A percentile compares a stretch with the other conserved stretches of the same genome.
Conservation (phyloP, 2,888 invertebrate species). For the Plebejus melissa region DNA sequence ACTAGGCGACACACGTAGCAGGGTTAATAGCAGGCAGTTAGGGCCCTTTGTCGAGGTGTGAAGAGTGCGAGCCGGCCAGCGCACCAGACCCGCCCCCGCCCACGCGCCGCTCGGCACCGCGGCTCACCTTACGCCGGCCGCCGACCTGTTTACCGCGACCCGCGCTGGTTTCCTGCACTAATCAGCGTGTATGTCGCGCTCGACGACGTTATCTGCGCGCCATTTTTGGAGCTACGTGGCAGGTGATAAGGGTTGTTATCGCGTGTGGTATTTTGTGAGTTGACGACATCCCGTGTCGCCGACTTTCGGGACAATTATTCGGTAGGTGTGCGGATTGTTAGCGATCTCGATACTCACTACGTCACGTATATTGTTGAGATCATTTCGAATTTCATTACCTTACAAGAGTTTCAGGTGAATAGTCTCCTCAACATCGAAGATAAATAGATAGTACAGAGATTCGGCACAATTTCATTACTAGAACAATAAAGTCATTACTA, state of each 20-base stretch:
- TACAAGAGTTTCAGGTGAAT: not conserved
- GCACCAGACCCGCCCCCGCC: slow-evolving; percentile 38
- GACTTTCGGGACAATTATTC: slow-evolving; percentile 39
- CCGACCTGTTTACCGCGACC: slow-evolving; percentile 49
- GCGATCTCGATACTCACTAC: slow-evolving; percentile 23
- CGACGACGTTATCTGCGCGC: slow-evolving; percentile 31
- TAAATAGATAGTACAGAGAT: too few species aligned
- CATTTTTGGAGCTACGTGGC: slow-evolving; percentile 30
- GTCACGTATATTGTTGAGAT: slow-evolving; percentile 30
- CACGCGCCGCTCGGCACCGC: slow-evolving; percentile 26
- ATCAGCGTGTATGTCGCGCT: slow-evolving; percentile 33
- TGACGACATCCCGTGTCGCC: slow-evolving; percentile 20
- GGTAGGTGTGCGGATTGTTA: slow-evolving; percentile 35
- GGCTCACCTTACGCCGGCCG: slow-evolving; percentile 46
- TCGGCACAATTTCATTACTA: too few species aligned
- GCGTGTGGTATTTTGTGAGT: not conserved
- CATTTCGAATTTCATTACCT: not conserved
- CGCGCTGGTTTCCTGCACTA: slow-evolving; percentile 44
- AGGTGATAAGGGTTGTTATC: slow-evolving; percentile 31
- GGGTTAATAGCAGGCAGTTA: slow-evolving; percentile 77
- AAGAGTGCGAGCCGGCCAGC: slow-evolving; percentile 67
- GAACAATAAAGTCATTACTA: not conserved
- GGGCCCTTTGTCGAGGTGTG: slow-evolving; percentile 75
- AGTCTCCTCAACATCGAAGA: too few species aligned
- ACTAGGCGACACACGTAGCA: slow-evolving; percentile 55